phyloP scores from a whole-genome alignment of 2,113 vertebrate genomes.

The Crypturellus undulatus region DNA sequence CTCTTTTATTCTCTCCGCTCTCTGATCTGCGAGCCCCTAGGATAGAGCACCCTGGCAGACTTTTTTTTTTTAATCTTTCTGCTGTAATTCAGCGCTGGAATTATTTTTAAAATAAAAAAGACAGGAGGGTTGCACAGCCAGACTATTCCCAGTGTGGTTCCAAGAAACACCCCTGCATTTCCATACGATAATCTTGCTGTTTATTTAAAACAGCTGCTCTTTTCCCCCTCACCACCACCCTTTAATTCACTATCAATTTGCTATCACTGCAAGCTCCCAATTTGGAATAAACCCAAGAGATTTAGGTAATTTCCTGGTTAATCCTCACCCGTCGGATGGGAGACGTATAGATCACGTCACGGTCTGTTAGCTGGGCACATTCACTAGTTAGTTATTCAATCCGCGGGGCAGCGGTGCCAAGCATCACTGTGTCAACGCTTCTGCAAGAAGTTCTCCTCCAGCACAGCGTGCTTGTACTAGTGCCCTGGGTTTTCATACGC shows the following conservation, averaged over 20 bases:
- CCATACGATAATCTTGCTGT: slow-evolving; percentile 6
- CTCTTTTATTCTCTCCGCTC: slow-evolving; percentile 31
- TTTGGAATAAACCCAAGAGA: slow-evolving; percentile 14
- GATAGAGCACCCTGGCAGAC: slow-evolving; percentile 15
- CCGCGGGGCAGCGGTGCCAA: slow-evolving; percentile 53
- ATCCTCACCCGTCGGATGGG: slow-evolving; percentile 16
- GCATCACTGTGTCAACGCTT: slow-evolving; percentile 7
- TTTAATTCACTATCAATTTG: background rate
- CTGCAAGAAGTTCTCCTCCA: background rate
- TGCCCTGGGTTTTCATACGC: background rate
- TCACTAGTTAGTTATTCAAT: slow-evolving; percentile 58
- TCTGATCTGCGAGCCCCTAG: slow-evolving; percentile 8
- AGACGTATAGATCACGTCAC: slow-evolving; percentile 23
- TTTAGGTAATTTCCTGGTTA: slow-evolving; percentile 48
- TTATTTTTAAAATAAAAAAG: slow-evolving; percentile 50
- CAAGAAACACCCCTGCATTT: slow-evolving; percentile 24
- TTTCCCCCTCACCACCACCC: accelerated
- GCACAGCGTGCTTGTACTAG: background rate
- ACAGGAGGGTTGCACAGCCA: slow-evolving; percentile 25
- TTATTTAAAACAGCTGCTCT: slow-evolving; percentile 44
- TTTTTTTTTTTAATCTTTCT: slow-evolving; percentile 4
- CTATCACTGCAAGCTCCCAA: background rate
- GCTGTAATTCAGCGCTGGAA: slow-evolving; percentile 33
- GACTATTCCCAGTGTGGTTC: slow-evolving; percentile 28
- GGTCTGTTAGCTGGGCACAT: slow-evolving; percentile 23